Conservation (phyloP, 1,140 invertebrate genomes). For the Apolygus lucorum region DNA sequence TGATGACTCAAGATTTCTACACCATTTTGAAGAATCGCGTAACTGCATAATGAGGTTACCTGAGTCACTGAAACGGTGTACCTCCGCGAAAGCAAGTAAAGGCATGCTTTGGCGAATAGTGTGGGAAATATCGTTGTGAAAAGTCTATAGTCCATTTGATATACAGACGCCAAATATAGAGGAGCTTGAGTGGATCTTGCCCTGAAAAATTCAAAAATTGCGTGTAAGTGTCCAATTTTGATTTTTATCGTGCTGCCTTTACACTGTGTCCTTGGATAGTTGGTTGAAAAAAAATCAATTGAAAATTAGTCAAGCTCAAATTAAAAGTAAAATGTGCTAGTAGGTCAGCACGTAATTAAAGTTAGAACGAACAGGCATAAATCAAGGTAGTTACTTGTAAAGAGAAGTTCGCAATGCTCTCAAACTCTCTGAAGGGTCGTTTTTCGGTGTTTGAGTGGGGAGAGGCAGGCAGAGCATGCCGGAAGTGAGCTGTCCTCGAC, state of each 20-base stretch:
- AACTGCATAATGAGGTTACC: conserved; percentile 40
- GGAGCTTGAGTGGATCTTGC: conserved; percentile 45
- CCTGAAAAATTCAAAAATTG: background rate
- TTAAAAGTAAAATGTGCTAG: too few relatives aligned
- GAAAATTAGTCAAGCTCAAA: too few relatives aligned
- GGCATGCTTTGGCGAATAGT: conserved; percentile 52
- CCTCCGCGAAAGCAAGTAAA: conserved; percentile 60
- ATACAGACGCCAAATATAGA: conserved; percentile 56
- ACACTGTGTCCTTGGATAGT: background rate
- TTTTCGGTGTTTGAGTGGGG: conserved; percentile 44
- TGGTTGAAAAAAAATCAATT: background rate
- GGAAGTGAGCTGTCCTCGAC: conserved; percentile 14
- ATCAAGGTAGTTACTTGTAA: conserved; percentile 18
- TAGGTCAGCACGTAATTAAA: too few relatives aligned
- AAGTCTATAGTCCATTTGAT: conserved; percentile 55
- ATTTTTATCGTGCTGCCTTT: too few relatives aligned
- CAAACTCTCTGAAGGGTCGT: conserved; percentile 39
- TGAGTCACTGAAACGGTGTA: conserved; percentile 65
- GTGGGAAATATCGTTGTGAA: conserved; percentile 58
- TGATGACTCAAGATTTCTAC: too few relatives aligned
- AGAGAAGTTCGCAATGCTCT: conserved; percentile 19
- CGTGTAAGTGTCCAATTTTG: background rate
- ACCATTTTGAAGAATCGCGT: too few relatives aligned
- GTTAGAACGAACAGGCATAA: too few relatives aligned
- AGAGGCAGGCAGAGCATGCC: conserved; percentile 50